phyloP scores from a whole-genome alignment of 2,113 vertebrate genomes.

The Nibea albiflora region DNA sequence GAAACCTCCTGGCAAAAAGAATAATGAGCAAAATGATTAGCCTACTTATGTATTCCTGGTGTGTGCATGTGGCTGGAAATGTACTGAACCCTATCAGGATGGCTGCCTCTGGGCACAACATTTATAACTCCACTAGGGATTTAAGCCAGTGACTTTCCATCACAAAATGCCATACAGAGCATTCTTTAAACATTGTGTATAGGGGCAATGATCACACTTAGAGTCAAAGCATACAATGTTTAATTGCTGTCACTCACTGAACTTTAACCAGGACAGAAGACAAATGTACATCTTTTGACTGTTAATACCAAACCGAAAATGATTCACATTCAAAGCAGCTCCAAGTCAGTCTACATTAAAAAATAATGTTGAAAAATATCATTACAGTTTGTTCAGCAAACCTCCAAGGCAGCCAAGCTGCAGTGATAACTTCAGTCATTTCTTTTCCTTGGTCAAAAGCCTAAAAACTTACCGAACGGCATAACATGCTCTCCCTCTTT shows the following conservation, averaged over 20 bases:
- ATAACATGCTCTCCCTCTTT: conserved; percentile 43
- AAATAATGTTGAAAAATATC: neutral
- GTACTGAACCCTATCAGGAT: conserved; percentile 68
- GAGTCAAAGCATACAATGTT: conserved; percentile 25
- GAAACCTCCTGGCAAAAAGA: conserved; percentile 88
- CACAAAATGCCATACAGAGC: conserved; percentile 53
- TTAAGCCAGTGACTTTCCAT: conserved; percentile 67
- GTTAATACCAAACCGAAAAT: neutral
- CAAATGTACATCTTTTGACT: neutral
- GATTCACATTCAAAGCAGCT: neutral
- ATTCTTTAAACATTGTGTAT: conserved; percentile 66
- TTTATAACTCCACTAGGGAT: conserved; percentile 68
- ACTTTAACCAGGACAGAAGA: conserved; percentile 1
- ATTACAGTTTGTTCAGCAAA: neutral
- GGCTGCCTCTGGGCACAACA: conserved; percentile 61
- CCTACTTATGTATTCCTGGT: conserved; percentile 73
- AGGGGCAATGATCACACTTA: conserved; percentile 42
- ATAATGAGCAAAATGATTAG: conserved; percentile 73
- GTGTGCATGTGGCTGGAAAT: conserved; percentile 61
- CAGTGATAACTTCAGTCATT: neutral
- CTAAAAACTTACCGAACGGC: conserved; percentile 68
- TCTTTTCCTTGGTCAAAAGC: neutral
- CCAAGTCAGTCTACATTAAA: neutral
- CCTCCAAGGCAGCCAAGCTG: neutral
- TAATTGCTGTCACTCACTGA: conserved; percentile 41